A percentile compares a stretch with the other conserved stretches of the same genome.
These are phyloP conservation scores for Lordiphosa mommai DNA, from an alignment of 1,140 invertebrate species.

Conservation along the genomic window DNA sequence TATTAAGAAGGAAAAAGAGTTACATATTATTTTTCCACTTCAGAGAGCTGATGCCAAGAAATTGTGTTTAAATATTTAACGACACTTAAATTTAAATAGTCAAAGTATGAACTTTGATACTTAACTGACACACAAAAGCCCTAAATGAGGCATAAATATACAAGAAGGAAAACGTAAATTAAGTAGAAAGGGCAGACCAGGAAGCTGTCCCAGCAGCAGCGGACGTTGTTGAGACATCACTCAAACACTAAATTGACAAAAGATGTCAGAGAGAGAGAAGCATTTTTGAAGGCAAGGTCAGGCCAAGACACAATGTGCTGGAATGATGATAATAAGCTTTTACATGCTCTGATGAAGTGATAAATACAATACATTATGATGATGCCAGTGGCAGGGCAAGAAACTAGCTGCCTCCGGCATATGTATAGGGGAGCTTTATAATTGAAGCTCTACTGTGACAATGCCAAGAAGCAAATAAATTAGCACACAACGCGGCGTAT, in stretches of 20 bases:
- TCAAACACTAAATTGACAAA: conserved; percentile 65
- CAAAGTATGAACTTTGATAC: conserved; percentile 15
- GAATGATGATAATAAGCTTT: conserved; percentile 53
- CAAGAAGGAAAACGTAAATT: conserved; percentile 41
- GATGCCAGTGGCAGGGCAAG: conserved; percentile 10
- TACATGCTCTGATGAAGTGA: conserved; percentile 68
- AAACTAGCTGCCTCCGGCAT: conserved; percentile 14
- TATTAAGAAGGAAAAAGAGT: conserved; percentile 6
- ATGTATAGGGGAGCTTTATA: conserved; percentile 21
- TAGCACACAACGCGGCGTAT: conserved; percentile 65
- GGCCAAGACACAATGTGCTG: conserved; percentile 40
- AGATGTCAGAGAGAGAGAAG: conserved; percentile 33
- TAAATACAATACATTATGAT: conserved; percentile 66
- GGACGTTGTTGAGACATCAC: conserved; percentile 35
- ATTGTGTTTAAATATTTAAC: no score
- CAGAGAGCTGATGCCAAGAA: neutral
- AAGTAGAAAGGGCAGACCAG: conserved; percentile 43
- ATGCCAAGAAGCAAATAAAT: conserved; percentile 62
- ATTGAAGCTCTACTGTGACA: conserved; percentile 43
- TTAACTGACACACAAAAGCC: conserved; percentile 16
- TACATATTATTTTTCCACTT: neutral
- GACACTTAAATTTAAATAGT: no score
- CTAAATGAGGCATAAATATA: conserved; percentile 48
- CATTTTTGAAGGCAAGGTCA: neutral
- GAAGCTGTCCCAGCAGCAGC: conserved; percentile 40